Evolutionary conservation across 2,797 vertebrate genomes (phyloP), one percentile per base, ranked within the genome.

Genomic region (Periparus ater): DNA sequence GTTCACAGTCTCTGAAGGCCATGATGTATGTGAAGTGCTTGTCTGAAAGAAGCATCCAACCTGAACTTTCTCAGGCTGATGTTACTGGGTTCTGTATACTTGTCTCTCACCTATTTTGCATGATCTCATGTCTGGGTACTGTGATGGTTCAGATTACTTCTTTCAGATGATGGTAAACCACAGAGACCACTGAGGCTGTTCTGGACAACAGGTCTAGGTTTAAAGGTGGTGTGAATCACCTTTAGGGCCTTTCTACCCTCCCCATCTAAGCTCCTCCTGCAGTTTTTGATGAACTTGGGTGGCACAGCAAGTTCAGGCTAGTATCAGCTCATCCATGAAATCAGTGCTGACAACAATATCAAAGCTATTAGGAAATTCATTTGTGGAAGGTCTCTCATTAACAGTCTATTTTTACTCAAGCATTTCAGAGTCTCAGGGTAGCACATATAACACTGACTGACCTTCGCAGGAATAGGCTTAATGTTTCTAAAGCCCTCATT

Each of bases 1-100:
- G 44, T 82, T 97, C 96, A 95, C 48, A 92, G 90, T 94, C 91
- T 93, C 89, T 47, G 63, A 96, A 97, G 96, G 93, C 95, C 92
- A 91, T 77, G 90, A 88, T 92, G 85, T 82, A 86, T 91, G 80
- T 62, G 86, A 85, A 95, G 65, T 91, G 44, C 47, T 89, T 77
- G 87, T 93, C 92, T 90, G 72, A 94, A 93, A 81, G 83, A 91
- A 78, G 66, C 13, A 73, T 82, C 74, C 58, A 92, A 94, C 83
- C 91, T 93, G 91, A 97, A 78, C 45, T 91, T 94, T 86, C 85
- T 97, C 80, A 75, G 58, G 48, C 89, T 93, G 87, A n/a, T 57
- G 60, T 76, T 73, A 58, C 47, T 84, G 70, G 29, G 20, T 75
- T 72, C 26, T 23, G 40, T 89, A n/a, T 48, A 36, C 60, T 89